Percentiles rank a stretch among this genome's conserved stretches.
These are phyloP conservation scores for Centroberyx gerrardi DNA, from an alignment of 2,797 vertebrate species.

Conservation along the genomic window DNA sequence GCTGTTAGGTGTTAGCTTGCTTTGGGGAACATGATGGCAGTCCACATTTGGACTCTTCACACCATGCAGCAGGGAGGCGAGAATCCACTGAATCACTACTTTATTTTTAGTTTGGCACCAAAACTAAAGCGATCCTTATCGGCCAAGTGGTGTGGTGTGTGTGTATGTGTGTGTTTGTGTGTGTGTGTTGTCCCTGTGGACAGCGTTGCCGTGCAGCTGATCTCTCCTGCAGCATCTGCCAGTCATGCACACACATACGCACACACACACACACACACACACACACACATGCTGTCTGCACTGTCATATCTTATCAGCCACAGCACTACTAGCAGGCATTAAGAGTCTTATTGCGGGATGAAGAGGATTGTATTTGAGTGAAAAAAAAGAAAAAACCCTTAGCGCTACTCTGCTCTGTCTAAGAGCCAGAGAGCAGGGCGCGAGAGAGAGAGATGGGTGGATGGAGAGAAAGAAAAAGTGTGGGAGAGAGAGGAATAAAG, in stretches of 20 bases:
- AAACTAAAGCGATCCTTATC: slow-evolving; percentile 50
- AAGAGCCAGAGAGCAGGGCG: slow-evolving; percentile 1
- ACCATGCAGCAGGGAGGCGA: slow-evolving; percentile 40
- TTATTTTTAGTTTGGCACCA: slow-evolving; percentile 53
- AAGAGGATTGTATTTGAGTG: slow-evolving; percentile 41
- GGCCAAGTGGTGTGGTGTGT: neutral
- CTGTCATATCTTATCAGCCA: slow-evolving; percentile 34
- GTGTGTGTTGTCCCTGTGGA: slow-evolving; percentile 27
- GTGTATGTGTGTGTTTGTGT: slow-evolving; percentile 15
- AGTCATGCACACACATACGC: slow-evolving; percentile 26
- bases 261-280: slow-evolving; percentile 4
- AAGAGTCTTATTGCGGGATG: slow-evolving; percentile 49
- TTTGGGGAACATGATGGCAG: too few species aligned
- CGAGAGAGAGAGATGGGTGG: slow-evolving; percentile 1
- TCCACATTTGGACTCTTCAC: slow-evolving; percentile 22
- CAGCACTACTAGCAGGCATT: slow-evolving; percentile 33
- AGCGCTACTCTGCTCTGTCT: slow-evolving; percentile 19
- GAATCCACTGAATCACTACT: slow-evolving; percentile 56
- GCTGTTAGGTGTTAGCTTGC: too few species aligned
- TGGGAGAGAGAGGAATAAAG: slow-evolving; percentile 10
- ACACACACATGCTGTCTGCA: slow-evolving; percentile 20
- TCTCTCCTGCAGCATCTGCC: slow-evolving; percentile 49
- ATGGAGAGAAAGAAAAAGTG: slow-evolving; percentile 3
- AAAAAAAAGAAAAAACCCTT: neutral
- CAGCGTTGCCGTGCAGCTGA: slow-evolving; percentile 38